These are phyloP conservation scores for Lamellibrachia luymesi DNA, from an alignment of 1,140 invertebrate species.

Conservation along the genomic window DNA sequence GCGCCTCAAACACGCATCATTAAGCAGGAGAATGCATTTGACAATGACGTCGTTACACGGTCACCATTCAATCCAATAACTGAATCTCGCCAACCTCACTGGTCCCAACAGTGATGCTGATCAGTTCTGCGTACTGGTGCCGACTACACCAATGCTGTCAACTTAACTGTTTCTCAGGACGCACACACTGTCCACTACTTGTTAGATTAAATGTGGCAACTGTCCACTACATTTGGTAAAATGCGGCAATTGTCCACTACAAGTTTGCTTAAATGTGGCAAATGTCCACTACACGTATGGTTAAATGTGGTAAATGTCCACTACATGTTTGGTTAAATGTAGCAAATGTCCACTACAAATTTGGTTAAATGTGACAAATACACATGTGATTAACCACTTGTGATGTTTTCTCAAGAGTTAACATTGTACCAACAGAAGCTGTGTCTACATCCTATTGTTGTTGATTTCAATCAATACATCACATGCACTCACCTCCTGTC, in stretches of 20 bases:
- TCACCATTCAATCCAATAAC: not conserved
- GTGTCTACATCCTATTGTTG: too few species aligned
- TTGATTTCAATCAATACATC: not conserved
- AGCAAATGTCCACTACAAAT: not conserved
- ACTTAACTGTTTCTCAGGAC: not conserved
- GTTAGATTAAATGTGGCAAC: not conserved
- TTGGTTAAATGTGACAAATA: too few species aligned
- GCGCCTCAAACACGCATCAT: not conserved
- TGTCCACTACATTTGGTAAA: not conserved
- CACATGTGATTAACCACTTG: too few species aligned
- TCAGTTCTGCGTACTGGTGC: not conserved
- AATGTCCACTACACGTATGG: not conserved
- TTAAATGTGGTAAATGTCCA: not conserved
- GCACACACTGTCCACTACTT: not conserved
- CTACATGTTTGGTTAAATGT: not conserved
- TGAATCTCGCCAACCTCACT: not conserved
- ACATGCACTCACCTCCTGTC: conserved; percentile 4
- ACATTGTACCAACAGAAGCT: too few species aligned
- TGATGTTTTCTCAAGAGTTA: too few species aligned
- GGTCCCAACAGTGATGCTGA: not conserved
- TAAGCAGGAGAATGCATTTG: not conserved
- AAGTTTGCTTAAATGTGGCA: not conserved
- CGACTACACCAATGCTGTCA: not conserved
- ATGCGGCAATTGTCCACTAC: not conserved
- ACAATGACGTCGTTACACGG: not conserved